Percentiles rank a stretch among this genome's conserved stretches.
phyloP scores from a whole-genome alignment of 2,888 invertebrate genomes.

The Schizotus pectinicornis region DNA sequence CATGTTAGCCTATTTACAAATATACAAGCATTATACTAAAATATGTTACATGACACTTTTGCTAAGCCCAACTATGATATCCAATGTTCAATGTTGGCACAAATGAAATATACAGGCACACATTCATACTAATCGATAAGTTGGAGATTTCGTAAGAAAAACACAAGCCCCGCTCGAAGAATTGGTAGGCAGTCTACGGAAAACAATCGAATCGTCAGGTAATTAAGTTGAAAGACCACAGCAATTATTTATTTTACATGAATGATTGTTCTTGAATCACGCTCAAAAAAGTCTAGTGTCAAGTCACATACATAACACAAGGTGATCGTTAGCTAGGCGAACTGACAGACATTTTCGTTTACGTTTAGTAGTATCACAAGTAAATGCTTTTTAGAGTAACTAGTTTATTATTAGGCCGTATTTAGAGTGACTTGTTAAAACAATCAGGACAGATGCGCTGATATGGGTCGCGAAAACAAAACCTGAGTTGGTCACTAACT shows the following conservation, averaged over 20 bases:
- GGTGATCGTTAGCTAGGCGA: conserved; percentile 41
- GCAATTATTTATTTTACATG: conserved; percentile 45
- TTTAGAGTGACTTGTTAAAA: conserved; percentile 12
- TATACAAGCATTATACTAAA: conserved; percentile 56
- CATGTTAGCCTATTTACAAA: conserved; percentile 56
- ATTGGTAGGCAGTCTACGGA: conserved; percentile 21
- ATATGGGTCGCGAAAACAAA: conserved; percentile 21
- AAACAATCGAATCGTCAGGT: conserved; percentile 23
- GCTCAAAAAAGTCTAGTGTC: conserved; percentile 51
- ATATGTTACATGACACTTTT: conserved; percentile 57
- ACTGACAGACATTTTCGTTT: conserved; percentile 46
- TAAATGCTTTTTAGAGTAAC: conserved; percentile 32
- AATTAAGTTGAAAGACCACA: conserved; percentile 43
- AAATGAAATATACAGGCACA: conserved; percentile 52
- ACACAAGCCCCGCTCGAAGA: conserved; percentile 9
- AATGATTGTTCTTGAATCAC: conserved; percentile 53
- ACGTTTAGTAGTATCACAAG: conserved; percentile 43
- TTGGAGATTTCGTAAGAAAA: conserved; percentile 12
- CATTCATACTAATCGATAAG: conserved; percentile 38
- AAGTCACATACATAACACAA: conserved; percentile 56
- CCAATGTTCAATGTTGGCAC: conserved; percentile 55
- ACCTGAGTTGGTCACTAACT: conserved; percentile 8
- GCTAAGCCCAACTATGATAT: conserved; percentile 44
- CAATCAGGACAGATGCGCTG: conserved; percentile 6
- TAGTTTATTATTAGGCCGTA: conserved; percentile 42